A percentile compares a stretch with the other conserved stretches of the same genome.
phyloP scores from a whole-genome alignment of 2,797 vertebrate species.

The Sebastes hubbsi region DNA sequence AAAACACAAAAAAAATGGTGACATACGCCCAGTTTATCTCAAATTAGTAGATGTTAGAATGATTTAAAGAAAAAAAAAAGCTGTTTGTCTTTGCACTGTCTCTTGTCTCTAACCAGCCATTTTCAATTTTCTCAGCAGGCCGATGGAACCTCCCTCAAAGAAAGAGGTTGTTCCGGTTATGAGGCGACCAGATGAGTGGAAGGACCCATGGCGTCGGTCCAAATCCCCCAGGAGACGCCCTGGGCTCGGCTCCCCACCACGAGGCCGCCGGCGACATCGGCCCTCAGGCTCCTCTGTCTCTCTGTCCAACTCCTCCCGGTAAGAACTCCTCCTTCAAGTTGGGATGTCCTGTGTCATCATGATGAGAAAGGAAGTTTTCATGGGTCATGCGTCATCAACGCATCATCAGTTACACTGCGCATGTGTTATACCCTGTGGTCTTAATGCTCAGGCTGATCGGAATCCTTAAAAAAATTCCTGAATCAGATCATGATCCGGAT shows the following conservation, averaged over 20 bases:
- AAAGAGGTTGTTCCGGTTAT: slow-evolving; percentile 82
- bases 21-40: too few relatives aligned
- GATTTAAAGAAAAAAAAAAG: neutral
- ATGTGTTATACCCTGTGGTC: too few relatives aligned
- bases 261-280: slow-evolving; percentile 88
- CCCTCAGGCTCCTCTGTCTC: slow-evolving; percentile 93
- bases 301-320: slow-evolving; percentile 95
- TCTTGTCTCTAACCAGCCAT: neutral
- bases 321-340: neutral
- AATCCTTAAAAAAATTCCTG: too few relatives aligned
- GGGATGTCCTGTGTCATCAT: too few relatives aligned
- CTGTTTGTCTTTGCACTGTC: neutral
- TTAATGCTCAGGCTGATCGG: too few relatives aligned
- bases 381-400: too few relatives aligned
- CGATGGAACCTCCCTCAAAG: slow-evolving; percentile 85
- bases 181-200: slow-evolving; percentile 96
- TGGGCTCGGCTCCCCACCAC: slow-evolving; percentile 87
- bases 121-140: slow-evolving; percentile 79
- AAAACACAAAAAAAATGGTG: too few relatives aligned
- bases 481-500: too few relatives aligned
- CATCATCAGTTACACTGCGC: too few relatives aligned
- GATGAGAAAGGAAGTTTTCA: neutral
- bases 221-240: slow-evolving; percentile 94
- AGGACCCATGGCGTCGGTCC: slow-evolving; percentile 97
- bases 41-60: neutral